Evolutionary conservation across 2,797 vertebrate species (phyloP).

Genomic region (Darevskia mixta): DNA sequence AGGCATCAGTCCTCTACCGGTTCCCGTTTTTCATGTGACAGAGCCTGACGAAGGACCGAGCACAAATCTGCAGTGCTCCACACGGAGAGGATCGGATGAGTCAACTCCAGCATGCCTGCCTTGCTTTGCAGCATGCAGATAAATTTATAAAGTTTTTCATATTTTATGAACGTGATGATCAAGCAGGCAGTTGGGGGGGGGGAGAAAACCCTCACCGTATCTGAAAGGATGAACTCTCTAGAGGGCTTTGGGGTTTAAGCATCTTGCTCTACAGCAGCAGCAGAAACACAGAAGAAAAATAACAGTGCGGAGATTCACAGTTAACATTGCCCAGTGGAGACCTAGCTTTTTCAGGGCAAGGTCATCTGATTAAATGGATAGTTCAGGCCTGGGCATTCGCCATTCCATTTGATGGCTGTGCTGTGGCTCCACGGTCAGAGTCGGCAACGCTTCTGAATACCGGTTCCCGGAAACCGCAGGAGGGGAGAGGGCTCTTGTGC

Average conservation of each 20-base stretch:
- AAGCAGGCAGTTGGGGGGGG: background rate
- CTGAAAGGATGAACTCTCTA: constrained; percentile 1
- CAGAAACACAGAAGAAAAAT: background rate
- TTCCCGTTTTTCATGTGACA: constrained; percentile 58
- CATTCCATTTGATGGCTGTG: no score
- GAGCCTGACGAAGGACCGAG: constrained; percentile 29
- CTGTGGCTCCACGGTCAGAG: no score
- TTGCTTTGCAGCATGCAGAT: constrained; percentile 26
- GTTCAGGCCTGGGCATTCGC: background rate
- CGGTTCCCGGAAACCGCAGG: no score
- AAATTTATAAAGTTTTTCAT: constrained; percentile 4
- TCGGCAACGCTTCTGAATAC: no score
- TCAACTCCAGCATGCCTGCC: background rate
- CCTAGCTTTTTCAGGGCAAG: background rate
- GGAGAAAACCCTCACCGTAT: background rate
- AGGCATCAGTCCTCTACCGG: constrained; percentile 22
- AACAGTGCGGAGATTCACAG: background rate
- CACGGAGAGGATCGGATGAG: constrained; percentile 8
- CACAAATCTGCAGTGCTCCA: constrained; percentile 34
- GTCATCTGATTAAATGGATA: background rate
- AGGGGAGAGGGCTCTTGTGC: no score
- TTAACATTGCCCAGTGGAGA: background rate
- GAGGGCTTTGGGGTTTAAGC: background rate
- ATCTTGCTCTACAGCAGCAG: background rate
- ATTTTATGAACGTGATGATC: constrained; percentile 19